phyloP scores from a whole-genome alignment of 2,888 invertebrate genomes.

The Drosophila koepferae region DNA sequence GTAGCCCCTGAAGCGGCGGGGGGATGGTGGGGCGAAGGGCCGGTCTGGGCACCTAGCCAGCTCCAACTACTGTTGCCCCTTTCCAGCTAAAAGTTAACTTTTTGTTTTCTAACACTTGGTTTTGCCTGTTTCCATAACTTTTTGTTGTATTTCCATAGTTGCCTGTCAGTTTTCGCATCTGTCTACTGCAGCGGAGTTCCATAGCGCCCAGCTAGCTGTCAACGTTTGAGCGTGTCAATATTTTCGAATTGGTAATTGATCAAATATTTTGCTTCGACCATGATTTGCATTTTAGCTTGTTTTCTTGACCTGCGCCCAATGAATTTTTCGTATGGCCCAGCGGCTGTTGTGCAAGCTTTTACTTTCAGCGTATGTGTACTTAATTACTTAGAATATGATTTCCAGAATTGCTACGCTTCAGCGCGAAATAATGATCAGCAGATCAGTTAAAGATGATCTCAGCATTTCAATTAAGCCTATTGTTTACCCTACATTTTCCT shows the following conservation, averaged over 20 bases:
- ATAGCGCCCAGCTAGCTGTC: slow-evolving; percentile 63
- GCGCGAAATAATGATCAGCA: slow-evolving; percentile 14
- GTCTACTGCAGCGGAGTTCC: slow-evolving; percentile 70
- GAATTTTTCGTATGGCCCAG: slow-evolving; percentile 16
- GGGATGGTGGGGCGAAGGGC: not conserved
- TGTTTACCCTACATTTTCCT: slow-evolving; percentile 2
- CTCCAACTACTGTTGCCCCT: slow-evolving; percentile 60
- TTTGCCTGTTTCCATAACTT: slow-evolving; percentile 13
- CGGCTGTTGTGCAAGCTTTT: slow-evolving; percentile 51
- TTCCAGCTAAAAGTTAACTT: slow-evolving; percentile 39
- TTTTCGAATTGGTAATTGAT: slow-evolving; percentile 60
- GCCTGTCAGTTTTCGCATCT: slow-evolving; percentile 75
- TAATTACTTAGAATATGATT: slow-evolving; percentile 31
- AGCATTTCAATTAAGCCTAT: slow-evolving; percentile 22
- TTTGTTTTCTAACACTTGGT: slow-evolving; percentile 60
- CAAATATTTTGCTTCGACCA: slow-evolving; percentile 56
- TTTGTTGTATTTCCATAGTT: slow-evolving; percentile 70
- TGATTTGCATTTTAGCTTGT: slow-evolving; percentile 43
- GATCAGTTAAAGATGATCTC: slow-evolving; percentile 19
- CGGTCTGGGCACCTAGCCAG: not conserved
- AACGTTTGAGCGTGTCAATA: slow-evolving; percentile 52
- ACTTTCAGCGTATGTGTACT: slow-evolving; percentile 60
- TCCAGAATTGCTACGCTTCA: slow-evolving; percentile 11
- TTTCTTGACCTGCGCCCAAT: slow-evolving; percentile 48
- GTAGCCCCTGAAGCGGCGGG: slow-evolving; percentile 1